Percentiles rank a stretch among this genome's conserved stretches.
Evolutionary conservation across 1,140 invertebrate species (phyloP).

Genomic region (Pachypsylla venusta): DNA sequence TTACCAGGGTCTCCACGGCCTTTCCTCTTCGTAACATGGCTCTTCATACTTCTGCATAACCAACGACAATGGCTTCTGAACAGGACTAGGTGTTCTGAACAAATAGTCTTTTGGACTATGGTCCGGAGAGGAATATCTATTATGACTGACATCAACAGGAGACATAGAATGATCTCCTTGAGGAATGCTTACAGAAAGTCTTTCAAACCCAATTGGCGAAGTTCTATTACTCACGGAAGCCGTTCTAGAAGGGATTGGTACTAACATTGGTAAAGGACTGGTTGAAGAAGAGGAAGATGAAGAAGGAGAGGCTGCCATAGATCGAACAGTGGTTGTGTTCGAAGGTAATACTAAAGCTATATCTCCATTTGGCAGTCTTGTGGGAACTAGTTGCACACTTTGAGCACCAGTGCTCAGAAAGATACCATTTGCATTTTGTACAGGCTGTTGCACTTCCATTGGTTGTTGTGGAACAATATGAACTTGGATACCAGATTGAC

Average conservation of each 20-base stretch:
- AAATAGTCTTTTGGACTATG: background rate
- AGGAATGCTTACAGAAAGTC: slow-evolving; percentile 1
- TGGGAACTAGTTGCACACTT: slow-evolving; percentile 42
- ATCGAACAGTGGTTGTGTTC: background rate
- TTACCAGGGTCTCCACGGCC: slow-evolving; percentile 9
- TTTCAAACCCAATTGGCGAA: background rate
- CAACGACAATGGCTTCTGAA: background rate
- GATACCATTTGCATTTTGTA: slow-evolving; percentile 33
- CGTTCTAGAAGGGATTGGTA: background rate
- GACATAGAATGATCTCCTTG: background rate
- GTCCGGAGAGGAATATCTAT: slow-evolving; percentile 4
- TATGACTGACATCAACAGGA: background rate
- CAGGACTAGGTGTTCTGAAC: background rate
- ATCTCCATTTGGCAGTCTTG: slow-evolving; percentile 42
- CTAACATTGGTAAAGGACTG: background rate
- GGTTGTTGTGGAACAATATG: slow-evolving; percentile 25
- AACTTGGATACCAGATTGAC: slow-evolving; percentile 17
- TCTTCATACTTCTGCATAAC: background rate
- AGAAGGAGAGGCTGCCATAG: slow-evolving; percentile 8
- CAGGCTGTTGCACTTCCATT: slow-evolving; percentile 28
- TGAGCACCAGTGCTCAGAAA: slow-evolving; percentile 33
- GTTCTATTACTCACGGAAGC: background rate
- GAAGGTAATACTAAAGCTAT: slow-evolving; percentile 41
- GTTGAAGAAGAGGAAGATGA: slow-evolving; percentile 3
- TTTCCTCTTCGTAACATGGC: background rate